phyloP scores from a whole-genome alignment of 2,888 invertebrate genomes.

The Papilio gigon region DNA sequence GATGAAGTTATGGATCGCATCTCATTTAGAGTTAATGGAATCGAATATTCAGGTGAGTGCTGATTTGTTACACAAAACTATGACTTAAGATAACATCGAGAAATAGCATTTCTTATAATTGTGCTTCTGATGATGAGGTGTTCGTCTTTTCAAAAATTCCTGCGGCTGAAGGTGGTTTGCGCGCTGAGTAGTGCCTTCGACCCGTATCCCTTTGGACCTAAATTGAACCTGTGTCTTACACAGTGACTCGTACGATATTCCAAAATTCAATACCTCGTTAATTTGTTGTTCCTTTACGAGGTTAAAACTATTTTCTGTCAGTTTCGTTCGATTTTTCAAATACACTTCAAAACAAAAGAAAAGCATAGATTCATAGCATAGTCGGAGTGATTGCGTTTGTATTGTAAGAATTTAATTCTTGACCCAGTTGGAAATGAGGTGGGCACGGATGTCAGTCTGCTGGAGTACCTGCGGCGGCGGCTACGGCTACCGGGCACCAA shows the following conservation, averaged over 20 bases:
- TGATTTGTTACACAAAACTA: not conserved
- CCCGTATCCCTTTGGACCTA: no score
- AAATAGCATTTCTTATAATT: not conserved
- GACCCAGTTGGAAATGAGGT: conserved; percentile 59
- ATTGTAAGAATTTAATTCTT: conserved; percentile 81
- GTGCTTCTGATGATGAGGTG: conserved; percentile 83
- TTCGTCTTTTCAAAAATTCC: no score
- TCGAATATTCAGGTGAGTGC: conserved; percentile 46
- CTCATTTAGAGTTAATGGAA: conserved; percentile 49
- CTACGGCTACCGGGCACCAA: conserved; percentile 84
- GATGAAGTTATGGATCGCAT: conserved; percentile 47
- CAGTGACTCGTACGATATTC: no score
- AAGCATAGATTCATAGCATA: conserved; percentile 13
- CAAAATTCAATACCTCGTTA: no score
- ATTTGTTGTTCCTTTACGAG: no score
- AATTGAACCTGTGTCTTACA: no score
- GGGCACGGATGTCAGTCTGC: conserved; percentile 73
- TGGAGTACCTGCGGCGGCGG: conserved; percentile 81
- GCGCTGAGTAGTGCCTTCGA: no score
- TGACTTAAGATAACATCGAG: not conserved
- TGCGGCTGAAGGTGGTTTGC: no score
- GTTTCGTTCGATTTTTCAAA: not conserved
- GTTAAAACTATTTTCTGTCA: no score
- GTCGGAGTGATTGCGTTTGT: conserved; percentile 57
- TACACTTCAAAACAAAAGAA: conserved; percentile 50